Evolutionary conservation across 2,797 vertebrate genomes (phyloP), one percentile per base, ranked within the genome.

Genomic region (Phaenicophaeus curvirostris): DNA sequence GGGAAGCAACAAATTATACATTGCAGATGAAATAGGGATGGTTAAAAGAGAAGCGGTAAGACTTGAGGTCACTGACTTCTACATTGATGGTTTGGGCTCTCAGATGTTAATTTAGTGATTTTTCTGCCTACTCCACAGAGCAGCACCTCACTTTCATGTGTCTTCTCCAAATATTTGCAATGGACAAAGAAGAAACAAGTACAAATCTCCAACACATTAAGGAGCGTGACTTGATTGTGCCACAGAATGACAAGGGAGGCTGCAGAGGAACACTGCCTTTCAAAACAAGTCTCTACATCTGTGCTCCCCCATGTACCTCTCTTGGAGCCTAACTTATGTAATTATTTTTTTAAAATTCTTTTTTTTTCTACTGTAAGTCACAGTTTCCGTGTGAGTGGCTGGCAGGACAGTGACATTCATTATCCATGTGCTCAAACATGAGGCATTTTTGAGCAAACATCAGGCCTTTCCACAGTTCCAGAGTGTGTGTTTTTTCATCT

Each of bases 261-360:
- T 91, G 37, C 18, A 66, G 24, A 20, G 8, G 10, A 35, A 9
- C 7, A 8, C 14, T 74, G 12, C 9, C 24, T 31, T 6, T 57
- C 42, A 71, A 39, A 80, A 41, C 15, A 89, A 59, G 57, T 15
- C 6, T 79, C 14, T 81, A 28, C 12, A 50, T 66, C 48, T 3
- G 0, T 55, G 14, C 8, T 39, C 4, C 5, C 24, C 31, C 4
- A 25, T 0, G 0, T 8, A 16, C 16, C 8, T 51, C 37, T 73
- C 14, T 8, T 28, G 6, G 14, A 8, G 8, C 8, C 1, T 1
- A 58, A 24, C 4, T 14, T 31, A 63, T 2, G 53, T 69, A 51
- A 51, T 53, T 53, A 15, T 28, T 51, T 51, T 50, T 44, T 48
- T 80, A 75, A 55, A 15, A 37, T 31, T 42, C 3, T 23, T 90